Percentiles rank a stretch among this genome's conserved stretches.
Conservation (phyloP, 2,888 invertebrate genomes). For the Eristalis intricaria region DNA sequence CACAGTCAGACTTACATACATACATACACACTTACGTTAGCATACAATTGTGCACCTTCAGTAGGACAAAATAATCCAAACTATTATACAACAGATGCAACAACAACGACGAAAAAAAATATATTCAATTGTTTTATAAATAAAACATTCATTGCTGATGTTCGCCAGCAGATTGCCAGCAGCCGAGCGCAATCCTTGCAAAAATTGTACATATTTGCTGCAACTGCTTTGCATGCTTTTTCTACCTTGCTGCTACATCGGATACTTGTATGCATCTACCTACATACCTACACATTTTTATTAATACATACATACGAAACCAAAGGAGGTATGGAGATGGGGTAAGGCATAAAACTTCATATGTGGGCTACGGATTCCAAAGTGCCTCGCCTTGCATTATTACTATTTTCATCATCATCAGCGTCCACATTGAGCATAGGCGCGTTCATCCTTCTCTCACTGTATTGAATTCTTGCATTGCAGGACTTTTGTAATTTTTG, state of each 20-base stretch:
- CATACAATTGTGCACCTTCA: conserved; percentile 50
- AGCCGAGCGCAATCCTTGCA: conserved; percentile 55
- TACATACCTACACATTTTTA: background rate
- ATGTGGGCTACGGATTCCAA: conserved; percentile 67
- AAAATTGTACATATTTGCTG: conserved; percentile 67
- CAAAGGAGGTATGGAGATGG: background rate
- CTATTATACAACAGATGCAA: conserved; percentile 74
- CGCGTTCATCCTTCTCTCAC: conserved; percentile 56
- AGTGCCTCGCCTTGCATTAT: conserved; percentile 69
- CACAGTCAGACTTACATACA: conserved; percentile 14
- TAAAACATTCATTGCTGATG: conserved; percentile 70
- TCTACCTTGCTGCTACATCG: conserved; percentile 20
- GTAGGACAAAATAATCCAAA: conserved; percentile 71
- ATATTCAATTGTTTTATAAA: conserved; percentile 72
- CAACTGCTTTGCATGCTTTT: conserved; percentile 64
- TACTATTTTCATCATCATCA: conserved; percentile 72
- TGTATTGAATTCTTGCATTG: conserved; percentile 68
- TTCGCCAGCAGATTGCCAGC: conserved; percentile 66
- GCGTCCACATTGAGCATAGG: conserved; percentile 68
- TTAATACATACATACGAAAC: background rate
- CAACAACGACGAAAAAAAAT: conserved; percentile 68
- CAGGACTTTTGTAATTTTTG: conserved; percentile 70
- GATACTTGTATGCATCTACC: background rate
- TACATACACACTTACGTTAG: conserved; percentile 18
- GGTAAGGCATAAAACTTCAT: conserved; percentile 4